These are phyloP conservation scores for Triplophysa tibetana DNA, from an alignment of 2,113 vertebrate genomes.

Conservation along the genomic window DNA sequence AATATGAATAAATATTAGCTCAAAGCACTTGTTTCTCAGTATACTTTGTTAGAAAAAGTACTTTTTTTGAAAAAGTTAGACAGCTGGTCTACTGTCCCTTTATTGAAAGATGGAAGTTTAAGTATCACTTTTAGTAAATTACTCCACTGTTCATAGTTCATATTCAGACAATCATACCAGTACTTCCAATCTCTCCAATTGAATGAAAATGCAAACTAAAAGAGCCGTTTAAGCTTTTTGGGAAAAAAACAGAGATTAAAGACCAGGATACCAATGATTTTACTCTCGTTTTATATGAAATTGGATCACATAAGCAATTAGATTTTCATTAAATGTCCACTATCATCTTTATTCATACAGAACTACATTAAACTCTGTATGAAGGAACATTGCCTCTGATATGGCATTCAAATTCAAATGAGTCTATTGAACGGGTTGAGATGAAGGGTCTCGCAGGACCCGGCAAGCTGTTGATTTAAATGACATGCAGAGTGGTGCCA, in stretches of 20 bases:
- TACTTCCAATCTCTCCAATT: background rate
- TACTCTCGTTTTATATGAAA: conserved; percentile 1
- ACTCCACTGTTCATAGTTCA: background rate
- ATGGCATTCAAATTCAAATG: conserved; percentile 50
- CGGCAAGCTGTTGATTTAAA: conserved; percentile 32
- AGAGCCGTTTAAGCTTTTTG: background rate
- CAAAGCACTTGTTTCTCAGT: no score
- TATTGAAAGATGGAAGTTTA: no score
- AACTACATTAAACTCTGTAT: conserved; percentile 37
- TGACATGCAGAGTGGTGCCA: conserved; percentile 34
- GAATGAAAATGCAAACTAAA: no score
- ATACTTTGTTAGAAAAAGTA: no score
- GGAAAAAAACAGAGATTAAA: conserved; percentile 17
- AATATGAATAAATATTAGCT: no score
- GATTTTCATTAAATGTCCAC: conserved; percentile 35
- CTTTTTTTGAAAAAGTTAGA: no score
- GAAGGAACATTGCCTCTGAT: conserved; percentile 23
- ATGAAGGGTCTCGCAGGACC: conserved; percentile 16
- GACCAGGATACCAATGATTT: conserved; percentile 11
- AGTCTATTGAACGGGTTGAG: conserved; percentile 22
- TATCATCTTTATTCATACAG: conserved; percentile 19
- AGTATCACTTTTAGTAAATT: no score
- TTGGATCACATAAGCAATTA: conserved; percentile 32
- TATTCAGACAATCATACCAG: background rate
- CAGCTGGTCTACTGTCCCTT: no score